Evolutionary conservation across 92 coral and sea anemone species (phyloP).

Genomic region (Diadumene lineata): DNA sequence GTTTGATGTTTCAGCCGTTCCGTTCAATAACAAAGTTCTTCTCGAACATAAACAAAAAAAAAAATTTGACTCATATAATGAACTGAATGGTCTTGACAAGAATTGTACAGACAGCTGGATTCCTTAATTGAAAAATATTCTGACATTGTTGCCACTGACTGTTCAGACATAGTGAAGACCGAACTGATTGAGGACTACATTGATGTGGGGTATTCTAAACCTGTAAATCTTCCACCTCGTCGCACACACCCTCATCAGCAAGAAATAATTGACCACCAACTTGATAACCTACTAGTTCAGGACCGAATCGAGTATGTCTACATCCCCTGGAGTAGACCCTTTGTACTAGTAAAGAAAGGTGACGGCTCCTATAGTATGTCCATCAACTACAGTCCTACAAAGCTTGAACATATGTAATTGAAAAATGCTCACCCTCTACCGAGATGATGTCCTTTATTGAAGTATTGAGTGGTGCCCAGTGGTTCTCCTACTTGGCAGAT

Average conservation of each 20-base stretch:
- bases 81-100: too few relatives aligned
- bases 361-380: not conserved
- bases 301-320: not conserved
- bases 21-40: too few relatives aligned
- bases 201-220: not conserved
- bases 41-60: too few relatives aligned
- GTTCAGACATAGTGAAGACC: not conserved
- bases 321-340: not conserved
- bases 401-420: not conserved
- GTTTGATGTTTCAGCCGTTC: too few relatives aligned
- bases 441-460: not conserved
- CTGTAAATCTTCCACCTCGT: not conserved
- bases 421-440: not conserved
- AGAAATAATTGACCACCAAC: not conserved
- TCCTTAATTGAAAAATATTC: not conserved
- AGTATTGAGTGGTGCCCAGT: not conserved
- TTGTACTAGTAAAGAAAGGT: not conserved
- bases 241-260: not conserved
- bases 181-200: not conserved
- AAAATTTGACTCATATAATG: too few relatives aligned
- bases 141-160: not conserved
- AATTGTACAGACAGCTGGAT: too few relatives aligned
- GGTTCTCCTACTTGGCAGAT: too few relatives aligned
- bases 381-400: not conserved
- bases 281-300: not conserved